Base-by-base conservation (phyloP, 2,113 vertebrate genomes). In the Eupsittula cactorum region DNA sequence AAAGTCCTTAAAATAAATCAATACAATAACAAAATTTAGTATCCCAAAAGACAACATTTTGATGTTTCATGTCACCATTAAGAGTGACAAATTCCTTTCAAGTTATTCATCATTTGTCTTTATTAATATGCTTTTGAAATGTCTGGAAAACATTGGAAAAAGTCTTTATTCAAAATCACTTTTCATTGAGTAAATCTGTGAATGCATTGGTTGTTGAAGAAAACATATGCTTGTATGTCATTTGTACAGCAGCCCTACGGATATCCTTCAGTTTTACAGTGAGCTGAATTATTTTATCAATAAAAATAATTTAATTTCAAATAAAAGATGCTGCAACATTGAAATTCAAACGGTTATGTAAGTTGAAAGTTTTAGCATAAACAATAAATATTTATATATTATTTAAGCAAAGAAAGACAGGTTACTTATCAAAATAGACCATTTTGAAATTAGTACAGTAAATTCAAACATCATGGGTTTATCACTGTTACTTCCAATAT, bases 361-460 rank as follows among this genome's bases (percentile, higher is more conserved):
- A 88, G 8, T 60, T 94, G n/a, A 69, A 83, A 39, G 18, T 35
- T 76, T 77, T 68, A 74, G 17, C 35, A 79, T 39, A 63, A 63
- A 8, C 10, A 86, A 78, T 80, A 59, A 24, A 67, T 59, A n/a
- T 16, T 12, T 74, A 62, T 77, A 9, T 74, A 80, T 84, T 87
- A 82, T 86, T 95, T 94, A 93, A 65, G 7, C 8, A 96, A 86
- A 82, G 74, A 97, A 92, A 91, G 39, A 93, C 18, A 77, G 16
- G 29, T 88, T 83, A 29, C 35, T 91, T 81, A 74, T 76, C 39
- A 81, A 97, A 96, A 90, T 37, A 85, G 35, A 16, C 28, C 39
- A 63, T 69, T 92, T 93, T 79, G 37, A 94, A 97, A 97, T 95
- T 41, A 97, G 93, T 96, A 94, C 31, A 11, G 20, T 94, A 95